phyloP scores from a whole-genome alignment of 2,888 invertebrate genomes.

The Stenotaenia linearis region DNA sequence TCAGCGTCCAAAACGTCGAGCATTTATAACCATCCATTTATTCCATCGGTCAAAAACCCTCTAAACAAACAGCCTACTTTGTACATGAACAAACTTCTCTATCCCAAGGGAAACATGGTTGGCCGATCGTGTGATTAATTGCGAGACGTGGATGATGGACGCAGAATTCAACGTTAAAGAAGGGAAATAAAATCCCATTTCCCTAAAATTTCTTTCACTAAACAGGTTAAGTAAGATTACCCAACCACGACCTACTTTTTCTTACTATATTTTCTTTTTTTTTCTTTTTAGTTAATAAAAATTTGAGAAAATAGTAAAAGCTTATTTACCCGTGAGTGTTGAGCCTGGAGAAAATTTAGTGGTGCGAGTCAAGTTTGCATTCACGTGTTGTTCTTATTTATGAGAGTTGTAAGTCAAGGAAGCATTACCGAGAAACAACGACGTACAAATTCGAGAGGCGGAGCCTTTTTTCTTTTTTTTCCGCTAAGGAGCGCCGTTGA shows the following conservation, averaged over 20 bases:
- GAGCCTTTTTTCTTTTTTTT: not conserved
- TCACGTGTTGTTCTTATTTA: slow-evolving; percentile 8
- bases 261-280: not conserved
- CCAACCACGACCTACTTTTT: not conserved
- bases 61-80: not conserved
- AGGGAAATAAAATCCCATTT: not conserved
- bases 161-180: not conserved
- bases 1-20: not conserved
- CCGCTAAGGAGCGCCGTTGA: not conserved
- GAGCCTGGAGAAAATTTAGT: not conserved
- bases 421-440: slow-evolving; percentile 18
- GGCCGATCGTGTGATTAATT: slow-evolving; percentile 4
- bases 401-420: not conserved
- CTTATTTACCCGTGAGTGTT: not conserved
- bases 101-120: not conserved
- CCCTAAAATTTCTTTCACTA: not conserved
- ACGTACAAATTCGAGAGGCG: not conserved
- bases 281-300: too few relatives aligned
- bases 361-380: not conserved
- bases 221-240: not conserved
- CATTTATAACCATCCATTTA: not conserved
- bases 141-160: not conserved
- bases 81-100: not conserved
- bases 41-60: slow-evolving; percentile 13
- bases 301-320: not conserved